These are phyloP conservation scores for Lipophrys pholis DNA, from an alignment of 2,113 vertebrate genomes.

Conservation along the genomic window DNA sequence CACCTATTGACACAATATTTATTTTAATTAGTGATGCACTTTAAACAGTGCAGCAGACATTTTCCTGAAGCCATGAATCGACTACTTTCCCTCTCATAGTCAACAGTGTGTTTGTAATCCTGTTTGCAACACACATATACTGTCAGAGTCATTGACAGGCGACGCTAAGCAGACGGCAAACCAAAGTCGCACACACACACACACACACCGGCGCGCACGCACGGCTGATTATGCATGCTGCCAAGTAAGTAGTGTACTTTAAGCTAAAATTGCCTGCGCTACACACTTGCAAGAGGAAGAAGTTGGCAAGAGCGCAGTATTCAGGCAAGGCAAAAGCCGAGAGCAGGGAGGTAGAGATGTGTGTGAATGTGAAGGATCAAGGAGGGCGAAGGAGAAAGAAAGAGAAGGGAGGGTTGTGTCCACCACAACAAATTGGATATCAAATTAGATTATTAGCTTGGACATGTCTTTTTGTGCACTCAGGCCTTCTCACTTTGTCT, in stretches of 20 bases:
- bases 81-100: slow-evolving; percentile 31
- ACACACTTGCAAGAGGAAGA: slow-evolving; percentile 21
- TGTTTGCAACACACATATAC: slow-evolving; percentile 51
- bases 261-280: slow-evolving; percentile 43
- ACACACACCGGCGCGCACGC: slow-evolving; percentile 18
- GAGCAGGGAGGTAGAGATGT: slow-evolving; percentile 5
- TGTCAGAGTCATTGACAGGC: slow-evolving; percentile 33
- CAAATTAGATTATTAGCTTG: slow-evolving; percentile 62
- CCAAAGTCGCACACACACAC: neutral
- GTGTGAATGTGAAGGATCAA: slow-evolving; percentile 33
- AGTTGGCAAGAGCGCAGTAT: slow-evolving; percentile 39
- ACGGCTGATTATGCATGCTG: slow-evolving; percentile 45
- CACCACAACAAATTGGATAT: slow-evolving; percentile 64
- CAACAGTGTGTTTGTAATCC: slow-evolving; percentile 59
- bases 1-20: slow-evolving; percentile 33
- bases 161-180: slow-evolving; percentile 47
- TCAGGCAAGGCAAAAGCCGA: slow-evolving; percentile 1
- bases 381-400: slow-evolving; percentile 41
- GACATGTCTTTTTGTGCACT: slow-evolving; percentile 55
- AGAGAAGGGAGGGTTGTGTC: slow-evolving; percentile 3
- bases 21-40: slow-evolving; percentile 38
- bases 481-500: slow-evolving; percentile 47
- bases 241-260: slow-evolving; percentile 54
- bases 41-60: slow-evolving; percentile 26
- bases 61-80: slow-evolving; percentile 29